Percentiles rank a stretch among this genome's conserved stretches.
These are phyloP conservation scores for Mobula birostris DNA, from an alignment of 2,113 vertebrate genomes.

Conservation along the genomic window DNA sequence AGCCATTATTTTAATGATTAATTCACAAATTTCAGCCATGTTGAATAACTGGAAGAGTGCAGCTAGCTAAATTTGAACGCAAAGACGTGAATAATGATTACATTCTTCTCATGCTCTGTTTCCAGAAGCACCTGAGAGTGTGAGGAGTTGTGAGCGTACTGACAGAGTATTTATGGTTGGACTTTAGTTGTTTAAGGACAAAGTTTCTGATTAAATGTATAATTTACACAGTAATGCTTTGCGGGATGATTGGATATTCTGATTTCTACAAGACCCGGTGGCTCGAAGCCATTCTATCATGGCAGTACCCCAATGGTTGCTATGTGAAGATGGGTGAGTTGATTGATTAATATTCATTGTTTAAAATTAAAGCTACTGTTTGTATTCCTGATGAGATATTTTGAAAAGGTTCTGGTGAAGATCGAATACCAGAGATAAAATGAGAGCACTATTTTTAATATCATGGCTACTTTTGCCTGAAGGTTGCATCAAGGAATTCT, in stretches of 20 bases:
- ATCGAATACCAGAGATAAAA: neutral
- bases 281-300: conserved; percentile 64
- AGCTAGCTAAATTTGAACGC: neutral
- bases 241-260: conserved; percentile 65
- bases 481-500: too few species aligned
- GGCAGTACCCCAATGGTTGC: conserved; percentile 66
- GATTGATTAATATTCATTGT: neutral
- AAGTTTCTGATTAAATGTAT: neutral
- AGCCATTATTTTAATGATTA: neutral
- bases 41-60: neutral
- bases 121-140: neutral
- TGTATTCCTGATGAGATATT: neutral
- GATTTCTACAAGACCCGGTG: conserved; percentile 70
- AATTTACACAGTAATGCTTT: conserved; percentile 62
- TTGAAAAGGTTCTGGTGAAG: neutral
- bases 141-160: neutral
- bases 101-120: neutral
- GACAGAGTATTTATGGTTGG: neutral
- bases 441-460: too few species aligned
- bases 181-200: neutral
- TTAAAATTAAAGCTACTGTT: neutral
- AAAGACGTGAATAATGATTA: neutral
- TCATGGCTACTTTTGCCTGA: too few species aligned
- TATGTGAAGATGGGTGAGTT: conserved; percentile 66
- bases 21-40: neutral